Percentiles rank a stretch among this genome's conserved stretches.
These are phyloP conservation scores for Eulemur rubriventer DNA, from an alignment of 2,797 vertebrate genomes.

Conservation along the genomic window DNA sequence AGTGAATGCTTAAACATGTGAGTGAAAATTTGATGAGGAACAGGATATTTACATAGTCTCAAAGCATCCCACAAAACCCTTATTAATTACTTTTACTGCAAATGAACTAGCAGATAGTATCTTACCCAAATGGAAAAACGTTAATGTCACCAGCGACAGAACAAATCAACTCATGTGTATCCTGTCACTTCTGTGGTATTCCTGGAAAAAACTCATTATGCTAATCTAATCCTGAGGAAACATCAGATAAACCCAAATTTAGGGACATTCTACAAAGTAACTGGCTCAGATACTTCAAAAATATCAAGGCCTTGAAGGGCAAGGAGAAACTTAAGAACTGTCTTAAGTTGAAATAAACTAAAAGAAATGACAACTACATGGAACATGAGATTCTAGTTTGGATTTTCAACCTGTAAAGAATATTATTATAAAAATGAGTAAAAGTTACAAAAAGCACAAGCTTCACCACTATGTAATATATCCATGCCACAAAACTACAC, in stretches of 20 bases:
- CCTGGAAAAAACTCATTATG: conserved; percentile 19
- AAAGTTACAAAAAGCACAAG: neutral
- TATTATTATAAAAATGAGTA: neutral
- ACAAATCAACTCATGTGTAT: neutral
- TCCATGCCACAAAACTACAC: neutral
- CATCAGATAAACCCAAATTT: conserved; percentile 52
- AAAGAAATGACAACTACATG: neutral
- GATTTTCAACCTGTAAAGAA: conserved; percentile 23
- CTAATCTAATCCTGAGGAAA: conserved; percentile 53
- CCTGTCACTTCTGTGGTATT: neutral
- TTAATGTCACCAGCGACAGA: neutral
- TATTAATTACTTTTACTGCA: conserved; percentile 3
- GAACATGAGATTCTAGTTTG: conserved; percentile 16
- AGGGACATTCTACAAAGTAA: conserved; percentile 9
- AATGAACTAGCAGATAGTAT: conserved; percentile 28
- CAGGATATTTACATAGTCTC: neutral
- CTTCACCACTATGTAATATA: neutral
- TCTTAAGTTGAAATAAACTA: conserved; percentile 24
- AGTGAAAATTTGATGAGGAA: neutral
- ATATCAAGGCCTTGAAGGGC: conserved; percentile 7
- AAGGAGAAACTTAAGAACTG: neutral
- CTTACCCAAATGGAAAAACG: conserved; percentile 29
- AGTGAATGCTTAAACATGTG: conserved; percentile 18
- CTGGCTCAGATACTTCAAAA: conserved; percentile 9
- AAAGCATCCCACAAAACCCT: neutral